A percentile compares a stretch with the other conserved stretches of the same genome.
Evolutionary conservation across 1,140 invertebrate species (phyloP).

Genomic region (Trachelipus rathkii): DNA sequence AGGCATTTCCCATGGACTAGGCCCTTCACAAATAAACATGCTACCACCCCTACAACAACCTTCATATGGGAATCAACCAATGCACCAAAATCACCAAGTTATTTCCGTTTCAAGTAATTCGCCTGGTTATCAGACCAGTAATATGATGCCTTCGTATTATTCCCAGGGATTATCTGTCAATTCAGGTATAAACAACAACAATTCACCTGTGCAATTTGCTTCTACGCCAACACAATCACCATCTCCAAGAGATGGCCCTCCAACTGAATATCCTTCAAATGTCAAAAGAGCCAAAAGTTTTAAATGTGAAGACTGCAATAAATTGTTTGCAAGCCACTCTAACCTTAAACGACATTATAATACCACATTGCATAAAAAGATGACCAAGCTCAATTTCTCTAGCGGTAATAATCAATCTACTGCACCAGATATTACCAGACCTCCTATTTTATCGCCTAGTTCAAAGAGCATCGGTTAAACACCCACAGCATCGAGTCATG

Average conservation of each 20-base stretch:
- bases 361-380: slow-evolving; percentile 67
- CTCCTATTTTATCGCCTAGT: slow-evolving; percentile 42
- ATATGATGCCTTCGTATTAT: slow-evolving; percentile 35
- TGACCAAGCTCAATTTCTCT: slow-evolving; percentile 45
- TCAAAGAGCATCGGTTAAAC: slow-evolving; percentile 40
- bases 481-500: slow-evolving; percentile 43
- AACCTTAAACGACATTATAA: slow-evolving; percentile 88
- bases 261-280: slow-evolving; percentile 50
- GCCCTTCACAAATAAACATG: slow-evolving; percentile 22
- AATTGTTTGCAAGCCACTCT: slow-evolving; percentile 89
- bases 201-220: slow-evolving; percentile 33
- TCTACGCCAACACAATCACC: slow-evolving; percentile 37
- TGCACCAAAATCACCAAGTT: slow-evolving; percentile 42
- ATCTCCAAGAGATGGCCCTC: slow-evolving; percentile 31
- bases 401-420: slow-evolving; percentile 22
- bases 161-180: slow-evolving; percentile 38
- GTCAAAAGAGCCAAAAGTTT: slow-evolving; percentile 82
- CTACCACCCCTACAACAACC: slow-evolving; percentile 24
- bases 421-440: slow-evolving; percentile 37
- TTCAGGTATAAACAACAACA: slow-evolving; percentile 33
- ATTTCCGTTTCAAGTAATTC: slow-evolving; percentile 29
- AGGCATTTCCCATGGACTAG: not conserved
- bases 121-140: slow-evolving; percentile 47
- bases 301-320: slow-evolving; percentile 86
- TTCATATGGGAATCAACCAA: slow-evolving; percentile 40